phyloP scores from a whole-genome alignment of 2,888 invertebrate species.

The Alitta virens region DNA sequence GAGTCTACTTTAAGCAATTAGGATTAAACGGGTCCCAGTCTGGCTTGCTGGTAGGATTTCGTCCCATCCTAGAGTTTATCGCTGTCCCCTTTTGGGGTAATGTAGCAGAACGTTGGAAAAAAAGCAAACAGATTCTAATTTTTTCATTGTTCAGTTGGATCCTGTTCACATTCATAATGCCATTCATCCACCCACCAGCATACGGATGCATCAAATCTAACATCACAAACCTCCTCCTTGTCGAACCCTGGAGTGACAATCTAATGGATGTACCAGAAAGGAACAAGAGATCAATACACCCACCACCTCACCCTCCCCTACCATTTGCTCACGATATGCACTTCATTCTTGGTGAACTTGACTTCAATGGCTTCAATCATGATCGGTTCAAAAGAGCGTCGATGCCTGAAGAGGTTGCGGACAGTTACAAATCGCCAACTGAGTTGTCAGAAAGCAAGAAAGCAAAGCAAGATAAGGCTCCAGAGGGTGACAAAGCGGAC shows the following conservation, averaged over 20 bases:
- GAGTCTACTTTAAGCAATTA: constrained; percentile 99
- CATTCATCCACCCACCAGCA: constrained; percentile 91
- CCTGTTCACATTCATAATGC: constrained; percentile 91
- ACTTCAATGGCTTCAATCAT: background rate
- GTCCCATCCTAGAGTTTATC: constrained; percentile 95
- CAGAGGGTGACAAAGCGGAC: too few relatives aligned
- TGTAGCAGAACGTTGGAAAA: constrained; percentile 76
- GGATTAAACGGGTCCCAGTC: constrained; percentile 97
- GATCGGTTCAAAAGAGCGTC: background rate
- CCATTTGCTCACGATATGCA: background rate
- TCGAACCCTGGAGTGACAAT: constrained; percentile 24
- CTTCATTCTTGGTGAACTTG: background rate
- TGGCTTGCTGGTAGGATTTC: constrained; percentile 79
- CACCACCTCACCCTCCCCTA: background rate
- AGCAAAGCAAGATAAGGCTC: background rate
- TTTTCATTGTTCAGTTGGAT: constrained; percentile 94
- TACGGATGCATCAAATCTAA: constrained; percentile 78
- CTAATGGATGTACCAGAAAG: constrained; percentile 1
- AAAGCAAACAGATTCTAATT: constrained; percentile 71
- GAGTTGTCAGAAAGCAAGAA: background rate
- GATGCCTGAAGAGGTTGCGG: background rate
- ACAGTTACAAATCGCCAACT: background rate
- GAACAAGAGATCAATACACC: background rate
- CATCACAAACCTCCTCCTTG: constrained; percentile 61
- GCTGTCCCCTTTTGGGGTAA: constrained; percentile 98